phyloP scores from a whole-genome alignment of 2,888 invertebrate genomes.

The Diaprepes abbreviatus region DNA sequence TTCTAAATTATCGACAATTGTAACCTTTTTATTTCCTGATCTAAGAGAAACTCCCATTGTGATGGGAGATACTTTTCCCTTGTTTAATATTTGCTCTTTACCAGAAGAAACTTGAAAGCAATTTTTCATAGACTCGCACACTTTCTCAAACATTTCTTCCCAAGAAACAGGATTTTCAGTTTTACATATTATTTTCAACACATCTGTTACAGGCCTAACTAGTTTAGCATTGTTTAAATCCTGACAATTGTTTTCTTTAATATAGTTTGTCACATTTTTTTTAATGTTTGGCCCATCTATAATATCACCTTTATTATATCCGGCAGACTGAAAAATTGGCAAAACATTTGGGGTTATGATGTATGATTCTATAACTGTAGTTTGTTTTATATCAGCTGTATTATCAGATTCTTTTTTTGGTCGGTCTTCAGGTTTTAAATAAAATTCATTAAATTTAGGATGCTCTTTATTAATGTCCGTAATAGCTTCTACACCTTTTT shows the following conservation, averaged over 20 bases:
- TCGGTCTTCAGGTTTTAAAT: constrained; percentile 64
- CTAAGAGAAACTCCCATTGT: constrained; percentile 83
- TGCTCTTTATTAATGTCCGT: constrained; percentile 75
- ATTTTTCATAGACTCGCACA: constrained; percentile 79
- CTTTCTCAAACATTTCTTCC: constrained; percentile 78
- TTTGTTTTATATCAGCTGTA: constrained; percentile 50
- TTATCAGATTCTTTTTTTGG: constrained; percentile 56
- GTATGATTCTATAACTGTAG: constrained; percentile 75
- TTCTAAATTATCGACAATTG: constrained; percentile 90
- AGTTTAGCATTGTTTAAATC: constrained; percentile 66
- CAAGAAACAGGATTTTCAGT: constrained; percentile 73
- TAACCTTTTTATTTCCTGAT: constrained; percentile 92
- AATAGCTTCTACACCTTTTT: constrained; percentile 87
- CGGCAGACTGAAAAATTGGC: constrained; percentile 74
- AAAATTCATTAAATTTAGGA: constrained; percentile 68
- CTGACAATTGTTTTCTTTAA: constrained; percentile 74
- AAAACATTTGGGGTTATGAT: constrained; percentile 77
- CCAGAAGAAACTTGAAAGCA: constrained; percentile 76
- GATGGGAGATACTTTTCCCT: constrained; percentile 83
- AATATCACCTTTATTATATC: constrained; percentile 65
- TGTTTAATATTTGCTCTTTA: constrained; percentile 70
- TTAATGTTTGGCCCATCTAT: constrained; percentile 73
- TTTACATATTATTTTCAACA: constrained; percentile 63
- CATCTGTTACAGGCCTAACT: constrained; percentile 71
- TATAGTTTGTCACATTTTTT: constrained; percentile 79